Base-by-base conservation (phyloP, 2,888 invertebrate species). In the Drosophila merina region DNA sequence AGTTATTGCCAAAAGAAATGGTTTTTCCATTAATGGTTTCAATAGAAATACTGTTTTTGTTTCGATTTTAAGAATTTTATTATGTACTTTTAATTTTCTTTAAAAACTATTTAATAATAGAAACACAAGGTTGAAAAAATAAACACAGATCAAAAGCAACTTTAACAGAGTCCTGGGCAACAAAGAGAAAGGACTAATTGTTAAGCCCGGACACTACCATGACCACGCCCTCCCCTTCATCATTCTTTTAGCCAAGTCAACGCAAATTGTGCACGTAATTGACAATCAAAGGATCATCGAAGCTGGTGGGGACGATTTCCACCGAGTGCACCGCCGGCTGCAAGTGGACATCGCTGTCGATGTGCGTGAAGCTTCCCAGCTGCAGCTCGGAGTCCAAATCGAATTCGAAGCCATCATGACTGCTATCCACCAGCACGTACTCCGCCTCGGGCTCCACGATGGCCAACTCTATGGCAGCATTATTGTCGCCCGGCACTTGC, bases 241-340 rank as follows among this genome's bases (percentile, higher is more conserved):
- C 8, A 28, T 31, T 42, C 33, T 7, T 28, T 6, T 12, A 12
- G 20, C 45, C 12, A n/a, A 54, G 57, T 86, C 63, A 84, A 10
- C 70, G 82, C 63, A 86, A 67, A 72, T 84, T 78, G 73, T 89
- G 89, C 49, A 88, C 85, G 70, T 88, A 90, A 68, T 84, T 85
- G 42, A 88, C 81, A 71, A 90, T 79, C 55, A 90, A 63, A 3
- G 81, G 78, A 64, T 89, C 88, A 55, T 90, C 89, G 54, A 90
- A 62, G 51, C 82, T 79, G 31, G 86, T 79, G 40, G 90, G 90
- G 50, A 90, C 90, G 55, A 90, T 88, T 76, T 90, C 90, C 12
- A 90, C 81, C 3, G 90, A 90, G 50, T 90, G 88, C 5, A 90
- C 90, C 36, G 83, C 89, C 3, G 90, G 90, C 74, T 90, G 90